Percentiles rank a stretch among this genome's conserved stretches.
Evolutionary conservation across 2,797 vertebrate genomes (phyloP).

Genomic region (Sebastes iracundus): DNA sequence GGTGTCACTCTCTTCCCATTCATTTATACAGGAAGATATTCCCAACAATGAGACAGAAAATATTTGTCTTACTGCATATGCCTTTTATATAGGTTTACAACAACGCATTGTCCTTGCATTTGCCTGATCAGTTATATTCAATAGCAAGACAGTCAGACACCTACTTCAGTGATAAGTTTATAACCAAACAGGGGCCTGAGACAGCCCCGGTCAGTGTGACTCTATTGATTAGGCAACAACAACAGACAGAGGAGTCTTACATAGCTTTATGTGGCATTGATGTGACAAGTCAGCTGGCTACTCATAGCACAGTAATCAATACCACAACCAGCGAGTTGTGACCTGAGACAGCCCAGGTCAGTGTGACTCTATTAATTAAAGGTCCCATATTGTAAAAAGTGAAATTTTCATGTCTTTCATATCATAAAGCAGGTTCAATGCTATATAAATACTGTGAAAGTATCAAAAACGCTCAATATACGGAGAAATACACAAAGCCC

Average conservation of each 20-base stretch:
- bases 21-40: neutral
- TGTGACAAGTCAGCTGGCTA: neutral
- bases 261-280: neutral
- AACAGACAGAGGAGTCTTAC: neutral
- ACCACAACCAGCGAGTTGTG: neutral
- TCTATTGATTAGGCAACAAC: neutral
- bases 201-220: neutral
- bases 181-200: neutral
- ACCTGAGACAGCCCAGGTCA: neutral
- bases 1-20: neutral
- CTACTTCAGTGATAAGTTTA: neutral
- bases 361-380: neutral
- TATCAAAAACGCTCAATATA: no score
- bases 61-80: neutral
- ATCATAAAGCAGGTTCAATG: no score
- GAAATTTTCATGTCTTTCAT: no score
- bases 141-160: neutral
- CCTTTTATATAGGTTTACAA: neutral
- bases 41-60: neutral
- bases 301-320: neutral
- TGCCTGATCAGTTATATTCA: neutral
- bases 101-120: neutral
- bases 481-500: no score
- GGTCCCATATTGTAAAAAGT: no score
- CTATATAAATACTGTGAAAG: no score